Evolutionary conservation across 2,797 vertebrate genomes (phyloP), one percentile per base, ranked within the genome.

Genomic region (Esox lucius): DNA sequence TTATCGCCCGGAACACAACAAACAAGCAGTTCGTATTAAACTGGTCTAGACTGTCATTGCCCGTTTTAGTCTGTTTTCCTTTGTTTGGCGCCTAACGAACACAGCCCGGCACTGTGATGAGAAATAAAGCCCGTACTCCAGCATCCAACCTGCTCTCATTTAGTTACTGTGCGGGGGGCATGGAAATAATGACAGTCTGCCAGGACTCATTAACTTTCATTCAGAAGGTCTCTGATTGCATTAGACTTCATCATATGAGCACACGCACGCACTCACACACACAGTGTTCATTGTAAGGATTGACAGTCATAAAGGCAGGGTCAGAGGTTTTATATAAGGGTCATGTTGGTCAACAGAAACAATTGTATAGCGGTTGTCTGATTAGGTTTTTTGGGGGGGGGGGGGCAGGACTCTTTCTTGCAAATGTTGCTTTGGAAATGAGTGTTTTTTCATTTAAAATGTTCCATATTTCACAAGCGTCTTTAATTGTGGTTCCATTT

Each of bases 201-300:
- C 75, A 75, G 33, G 51, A 77, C 68, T 81, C 86, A 83, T 85
- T 86, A 84, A 13, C 72, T 81, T 81, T 86, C 78, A 86, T 48
- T 66, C 65, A 46, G 75, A 74, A 46, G 68, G 67, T 83, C 71
- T 82, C 72, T 71, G 74, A 82, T 85, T 81, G 80, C 70, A 49
- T 80, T 80, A 46, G 42, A 46, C 42, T 2, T 46, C 42, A 46
- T 46, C 42, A 46, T 46, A 46, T 12, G 42, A 3, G 12, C 42
- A 13, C 42, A 46, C 42, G 13, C 42, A 46, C 42, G 2, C 0
- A 46, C 42, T 1, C 42, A 46, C 42, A 46, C 42, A 46, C 42
- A 39, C 35, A 39, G 35, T 46, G 42, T 46, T 46, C 6, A 46
- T 13, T 46, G 9, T 46, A 46, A 42, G 42, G 42, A 42, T 42